A percentile compares a stretch with the other conserved stretches of the same genome.
These are phyloP conservation scores for Nasonia oneida DNA, from an alignment of 2,888 invertebrate genomes.

Conservation along the genomic window DNA sequence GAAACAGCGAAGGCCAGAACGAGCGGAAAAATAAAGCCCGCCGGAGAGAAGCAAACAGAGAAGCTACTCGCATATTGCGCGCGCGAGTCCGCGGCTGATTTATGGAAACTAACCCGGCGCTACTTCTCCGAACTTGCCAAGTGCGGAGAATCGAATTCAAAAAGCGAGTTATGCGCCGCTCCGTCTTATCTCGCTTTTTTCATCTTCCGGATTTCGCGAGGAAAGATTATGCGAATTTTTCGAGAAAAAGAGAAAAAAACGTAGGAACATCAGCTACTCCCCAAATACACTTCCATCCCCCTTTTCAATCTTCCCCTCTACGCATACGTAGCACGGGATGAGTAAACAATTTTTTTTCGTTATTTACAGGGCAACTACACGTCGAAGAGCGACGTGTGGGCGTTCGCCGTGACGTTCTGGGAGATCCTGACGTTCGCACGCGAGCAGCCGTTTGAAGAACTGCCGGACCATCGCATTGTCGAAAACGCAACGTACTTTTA, in stretches of 20 bases:
- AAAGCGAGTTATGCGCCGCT: constrained; percentile 10
- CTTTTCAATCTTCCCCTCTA: constrained; percentile 3
- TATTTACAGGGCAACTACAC: constrained; percentile 87
- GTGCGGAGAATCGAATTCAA: constrained; percentile 40
- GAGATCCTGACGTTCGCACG: constrained; percentile 91
- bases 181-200: constrained; percentile 11
- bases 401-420: constrained; percentile 93
- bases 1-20: neutral
- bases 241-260: neutral
- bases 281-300: neutral
- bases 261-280: neutral
- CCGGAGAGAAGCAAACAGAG: constrained; percentile 47
- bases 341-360: constrained; percentile 44
- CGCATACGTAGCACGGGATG: neutral
- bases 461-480: constrained; percentile 90
- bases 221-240: neutral
- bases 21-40: neutral
- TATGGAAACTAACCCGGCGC: constrained; percentile 45
- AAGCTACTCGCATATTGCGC: constrained; percentile 46
- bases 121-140: constrained; percentile 26
- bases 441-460: constrained; percentile 90
- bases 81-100: constrained; percentile 44
- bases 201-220: neutral
- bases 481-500: constrained; percentile 91
- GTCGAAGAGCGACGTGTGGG: constrained; percentile 93